phyloP scores from a whole-genome alignment of 1,140 invertebrate species.

The Zaprionus inermis region DNA sequence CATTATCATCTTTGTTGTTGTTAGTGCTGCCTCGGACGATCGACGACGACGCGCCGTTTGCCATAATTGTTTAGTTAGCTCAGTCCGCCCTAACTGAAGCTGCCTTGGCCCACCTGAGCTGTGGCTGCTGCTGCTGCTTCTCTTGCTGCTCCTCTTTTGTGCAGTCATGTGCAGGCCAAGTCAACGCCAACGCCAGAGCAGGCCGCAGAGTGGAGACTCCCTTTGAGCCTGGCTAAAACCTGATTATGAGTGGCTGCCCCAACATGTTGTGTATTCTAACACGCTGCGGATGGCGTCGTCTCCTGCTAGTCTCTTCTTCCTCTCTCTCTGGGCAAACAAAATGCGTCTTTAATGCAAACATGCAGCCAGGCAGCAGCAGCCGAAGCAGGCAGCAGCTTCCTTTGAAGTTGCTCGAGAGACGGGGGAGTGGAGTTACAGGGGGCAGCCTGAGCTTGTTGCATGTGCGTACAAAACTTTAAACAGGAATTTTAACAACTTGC shows the following conservation, averaged over 20 bases:
- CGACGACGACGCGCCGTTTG: slow-evolving; percentile 54
- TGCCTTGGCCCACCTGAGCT: slow-evolving; percentile 68
- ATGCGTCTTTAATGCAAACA: slow-evolving; percentile 82
- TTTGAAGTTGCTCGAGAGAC: slow-evolving; percentile 55
- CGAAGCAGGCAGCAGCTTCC: slow-evolving; percentile 73
- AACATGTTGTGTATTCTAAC: slow-evolving; percentile 81
- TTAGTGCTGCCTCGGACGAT: slow-evolving; percentile 35
- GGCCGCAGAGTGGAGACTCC: slow-evolving; percentile 31
- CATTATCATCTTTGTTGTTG: slow-evolving; percentile 39
- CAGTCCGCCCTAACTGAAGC: slow-evolving; percentile 60
- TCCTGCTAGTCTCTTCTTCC: slow-evolving; percentile 36
- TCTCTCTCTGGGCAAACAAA: slow-evolving; percentile 69
- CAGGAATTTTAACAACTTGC: slow-evolving; percentile 83
- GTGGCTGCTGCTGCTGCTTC: not conserved
- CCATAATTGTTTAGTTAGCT: slow-evolving; percentile 77
- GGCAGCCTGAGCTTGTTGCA: slow-evolving; percentile 54
- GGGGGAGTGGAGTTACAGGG: slow-evolving; percentile 11
- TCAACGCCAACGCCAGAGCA: slow-evolving; percentile 53
- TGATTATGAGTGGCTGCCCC: slow-evolving; percentile 76
- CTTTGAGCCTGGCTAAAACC: slow-evolving; percentile 68
- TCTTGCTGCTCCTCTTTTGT: slow-evolving; percentile 59
- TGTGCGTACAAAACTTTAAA: slow-evolving; percentile 82
- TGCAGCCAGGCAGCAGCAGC: slow-evolving; percentile 60
- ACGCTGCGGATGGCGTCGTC: slow-evolving; percentile 74
- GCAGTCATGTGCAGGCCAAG: slow-evolving; percentile 69